Evolutionary conservation across 2,797 vertebrate species (phyloP), one percentile per base, ranked within the genome.

Genomic region (Schizopygopsis pylzovi): DNA sequence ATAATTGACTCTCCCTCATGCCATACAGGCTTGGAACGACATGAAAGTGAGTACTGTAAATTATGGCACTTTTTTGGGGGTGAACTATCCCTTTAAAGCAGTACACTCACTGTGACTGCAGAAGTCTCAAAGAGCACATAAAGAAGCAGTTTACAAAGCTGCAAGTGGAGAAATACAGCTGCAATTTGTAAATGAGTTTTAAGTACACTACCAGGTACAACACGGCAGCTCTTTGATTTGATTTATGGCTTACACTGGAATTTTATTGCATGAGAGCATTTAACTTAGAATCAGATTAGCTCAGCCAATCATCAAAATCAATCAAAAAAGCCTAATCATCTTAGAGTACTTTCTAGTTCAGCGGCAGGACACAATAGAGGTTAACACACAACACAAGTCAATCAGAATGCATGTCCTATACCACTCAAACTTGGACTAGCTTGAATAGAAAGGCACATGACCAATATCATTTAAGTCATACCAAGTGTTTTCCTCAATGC

Each of bases 211-310:
- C 4, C 13, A 10, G 39, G 49, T 33, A 79, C 56, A 84, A 84
- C 18, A 61, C 12, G 2, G 39, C 49, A 78, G 63, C 39, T 7
- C 37, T 85, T 79, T 78, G 15, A 70, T 54, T 77, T 84, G 73
- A 77, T 78, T 45, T 10, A 78, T 79, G 65, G 54, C 25, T 79
- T 59, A 59, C 18, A 59, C 65, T 72, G 72, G 15, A 25, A 33
- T 41, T 87, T 25, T 49, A 79, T 87, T 78, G 41, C 79, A 78
- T 71, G 72, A 82, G 12, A 61, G n/a, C 20, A 52, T 72, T 78
- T 77, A 52, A 79, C 28, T 73, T 43, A 56, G 16, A 61, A 82
- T 56, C 59, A 80, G 82, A 82, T 71, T 59, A 70, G 49, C 25
- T 75, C 45, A 70, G 59, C 76, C 81, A 65, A 83, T 83, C 33